phyloP scores from a whole-genome alignment of 2,113 vertebrate species.

The Protobothrops mucrosquamatus region DNA sequence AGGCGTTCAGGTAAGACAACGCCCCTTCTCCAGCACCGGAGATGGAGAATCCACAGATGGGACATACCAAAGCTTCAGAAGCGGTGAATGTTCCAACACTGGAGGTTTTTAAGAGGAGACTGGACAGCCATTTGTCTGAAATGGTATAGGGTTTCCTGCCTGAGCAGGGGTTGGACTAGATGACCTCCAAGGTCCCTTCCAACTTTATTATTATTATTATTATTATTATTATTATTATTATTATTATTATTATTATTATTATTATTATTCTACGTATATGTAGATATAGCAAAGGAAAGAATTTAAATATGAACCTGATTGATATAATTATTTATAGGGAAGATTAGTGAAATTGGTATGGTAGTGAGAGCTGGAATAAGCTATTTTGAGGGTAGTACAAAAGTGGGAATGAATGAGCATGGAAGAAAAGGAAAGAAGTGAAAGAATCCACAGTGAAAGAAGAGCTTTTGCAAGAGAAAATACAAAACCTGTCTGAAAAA shows the following conservation, averaged over 20 bases:
- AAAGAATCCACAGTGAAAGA: neutral
- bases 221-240: neutral
- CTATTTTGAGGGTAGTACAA: neutral
- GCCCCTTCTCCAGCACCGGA: too few relatives aligned
- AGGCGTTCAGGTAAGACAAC: too few relatives aligned
- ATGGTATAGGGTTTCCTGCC: too few relatives aligned
- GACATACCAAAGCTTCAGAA: too few relatives aligned
- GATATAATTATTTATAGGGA: neutral
- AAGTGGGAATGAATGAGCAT: neutral
- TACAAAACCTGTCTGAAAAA: neutral
- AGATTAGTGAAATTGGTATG: neutral
- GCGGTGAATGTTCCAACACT: too few relatives aligned
- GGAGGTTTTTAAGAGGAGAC: too few relatives aligned
- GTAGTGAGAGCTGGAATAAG: neutral
- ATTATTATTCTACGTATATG: neutral
- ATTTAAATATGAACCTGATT: neutral
- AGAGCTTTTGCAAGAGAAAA: neutral
- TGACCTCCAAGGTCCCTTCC: too few relatives aligned
- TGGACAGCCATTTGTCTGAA: too few relatives aligned
- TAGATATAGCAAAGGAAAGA: neutral
- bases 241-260: neutral
- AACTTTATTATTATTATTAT: neutral
- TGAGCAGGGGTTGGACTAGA: too few relatives aligned
- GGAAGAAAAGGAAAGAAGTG: neutral
- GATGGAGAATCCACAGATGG: too few relatives aligned